Evolutionary conservation across 2,888 invertebrate species (phyloP).

Genomic region (Venustoraphidia nigricollis): DNA sequence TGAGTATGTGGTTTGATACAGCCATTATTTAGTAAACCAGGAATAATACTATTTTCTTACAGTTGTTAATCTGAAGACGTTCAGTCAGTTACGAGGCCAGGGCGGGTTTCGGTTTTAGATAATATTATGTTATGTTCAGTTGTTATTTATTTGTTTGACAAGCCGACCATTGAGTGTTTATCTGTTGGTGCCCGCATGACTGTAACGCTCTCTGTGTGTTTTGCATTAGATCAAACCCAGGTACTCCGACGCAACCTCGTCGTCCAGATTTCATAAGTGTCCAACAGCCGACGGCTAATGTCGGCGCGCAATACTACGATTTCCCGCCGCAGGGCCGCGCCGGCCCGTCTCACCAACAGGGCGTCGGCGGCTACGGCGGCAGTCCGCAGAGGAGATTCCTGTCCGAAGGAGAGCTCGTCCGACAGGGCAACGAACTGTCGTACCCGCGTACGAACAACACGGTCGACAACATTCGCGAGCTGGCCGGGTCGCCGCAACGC

Average conservation of each 20-base stretch:
- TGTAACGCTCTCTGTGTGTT: slow-evolving; percentile 5
- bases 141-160: too few species aligned
- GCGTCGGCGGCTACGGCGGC: slow-evolving; percentile 24
- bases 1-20: too few species aligned
- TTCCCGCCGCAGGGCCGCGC: slow-evolving; percentile 18
- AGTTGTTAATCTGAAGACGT: too few species aligned
- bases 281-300: slow-evolving; percentile 14
- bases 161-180: too few species aligned
- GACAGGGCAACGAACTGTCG: slow-evolving; percentile 44
- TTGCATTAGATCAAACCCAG: slow-evolving; percentile 72
- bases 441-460: slow-evolving; percentile 58
- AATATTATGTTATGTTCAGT: too few species aligned
- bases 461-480: slow-evolving; percentile 74
- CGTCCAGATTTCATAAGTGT: slow-evolving; percentile 76
- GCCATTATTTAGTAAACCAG: too few species aligned
- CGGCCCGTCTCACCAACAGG: slow-evolving; percentile 19
- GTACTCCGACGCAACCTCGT: slow-evolving; percentile 79
- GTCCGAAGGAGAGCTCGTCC: slow-evolving; percentile 66
- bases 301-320: slow-evolving; percentile 24
- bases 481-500: slow-evolving; percentile 76
- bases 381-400: slow-evolving; percentile 65
- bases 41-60: too few species aligned
- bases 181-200: too few species aligned
- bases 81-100: too few species aligned
- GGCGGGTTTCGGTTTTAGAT: too few species aligned